Evolutionary conservation across 2,113 vertebrate species (phyloP).

Genomic region (Mirounga angustirostris): DNA sequence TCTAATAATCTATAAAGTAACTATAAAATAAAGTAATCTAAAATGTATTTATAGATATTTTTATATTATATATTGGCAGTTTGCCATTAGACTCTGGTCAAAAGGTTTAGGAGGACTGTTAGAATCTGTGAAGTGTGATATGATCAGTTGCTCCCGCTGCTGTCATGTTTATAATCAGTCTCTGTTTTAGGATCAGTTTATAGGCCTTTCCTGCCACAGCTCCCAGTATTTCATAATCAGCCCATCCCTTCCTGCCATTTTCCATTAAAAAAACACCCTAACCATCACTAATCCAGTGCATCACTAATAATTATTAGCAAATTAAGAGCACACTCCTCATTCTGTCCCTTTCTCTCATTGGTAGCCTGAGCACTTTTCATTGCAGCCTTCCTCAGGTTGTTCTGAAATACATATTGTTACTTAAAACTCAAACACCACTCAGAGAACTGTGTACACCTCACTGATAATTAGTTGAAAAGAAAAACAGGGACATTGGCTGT

Average conservation of each 20-base stretch:
- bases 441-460: neutral
- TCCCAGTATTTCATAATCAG: neutral
- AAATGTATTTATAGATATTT: neutral
- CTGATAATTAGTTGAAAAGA: slow-evolving; percentile 24
- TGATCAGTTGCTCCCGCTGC: neutral
- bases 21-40: neutral
- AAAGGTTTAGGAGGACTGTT: neutral
- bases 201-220: neutral
- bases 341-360: neutral
- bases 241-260: neutral
- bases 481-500: neutral
- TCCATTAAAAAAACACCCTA: neutral
- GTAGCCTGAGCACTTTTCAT: neutral
- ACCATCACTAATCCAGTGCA: neutral
- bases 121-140: neutral
- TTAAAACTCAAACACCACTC: slow-evolving; percentile 3
- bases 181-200: neutral
- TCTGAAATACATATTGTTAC: neutral
- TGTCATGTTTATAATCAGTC: neutral
- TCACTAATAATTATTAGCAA: neutral
- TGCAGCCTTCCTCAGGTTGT: neutral
- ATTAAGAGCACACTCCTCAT: neutral
- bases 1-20: neutral
- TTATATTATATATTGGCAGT: neutral
- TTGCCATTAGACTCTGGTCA: neutral